Conservation (phyloP, 2,113 vertebrate species). For the Serinus canaria region DNA sequence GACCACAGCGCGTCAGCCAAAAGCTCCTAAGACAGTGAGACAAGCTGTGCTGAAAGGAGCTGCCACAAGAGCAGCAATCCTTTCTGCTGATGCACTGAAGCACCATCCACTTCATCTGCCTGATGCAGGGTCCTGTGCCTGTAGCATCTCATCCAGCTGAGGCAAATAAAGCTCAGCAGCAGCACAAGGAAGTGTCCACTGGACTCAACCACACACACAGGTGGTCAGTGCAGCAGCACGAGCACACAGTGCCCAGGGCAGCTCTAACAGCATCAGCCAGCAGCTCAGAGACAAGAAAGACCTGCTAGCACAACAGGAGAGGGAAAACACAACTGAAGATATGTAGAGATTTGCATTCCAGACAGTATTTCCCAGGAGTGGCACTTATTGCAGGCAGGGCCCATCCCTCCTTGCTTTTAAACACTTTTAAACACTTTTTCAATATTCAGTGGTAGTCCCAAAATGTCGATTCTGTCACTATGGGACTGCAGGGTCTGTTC, state of each 20-base stretch:
- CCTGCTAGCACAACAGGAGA: not conserved
- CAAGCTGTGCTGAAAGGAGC: not conserved
- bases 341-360: not conserved
- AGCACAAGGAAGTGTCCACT: not conserved
- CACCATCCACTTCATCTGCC: not conserved
- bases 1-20: not conserved
- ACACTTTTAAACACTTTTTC: not conserved
- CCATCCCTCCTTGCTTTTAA: not conserved
- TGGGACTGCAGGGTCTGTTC: not conserved
- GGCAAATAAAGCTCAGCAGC: not conserved
- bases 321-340: not conserved
- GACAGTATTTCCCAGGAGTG: not conserved
- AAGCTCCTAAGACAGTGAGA: not conserved
- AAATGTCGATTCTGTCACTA: accelerated
- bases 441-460: not conserved
- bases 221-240: not conserved
- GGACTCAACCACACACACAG: not conserved
- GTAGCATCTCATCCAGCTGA: not conserved
- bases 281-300: not conserved
- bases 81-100: not conserved
- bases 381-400: not conserved
- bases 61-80: not conserved
- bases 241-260: accelerated
- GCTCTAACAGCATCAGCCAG: not conserved
- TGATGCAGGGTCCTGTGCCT: not conserved